Evolutionary conservation across 2,113 vertebrate species (phyloP).

Genomic region (Cavia aperea): DNA sequence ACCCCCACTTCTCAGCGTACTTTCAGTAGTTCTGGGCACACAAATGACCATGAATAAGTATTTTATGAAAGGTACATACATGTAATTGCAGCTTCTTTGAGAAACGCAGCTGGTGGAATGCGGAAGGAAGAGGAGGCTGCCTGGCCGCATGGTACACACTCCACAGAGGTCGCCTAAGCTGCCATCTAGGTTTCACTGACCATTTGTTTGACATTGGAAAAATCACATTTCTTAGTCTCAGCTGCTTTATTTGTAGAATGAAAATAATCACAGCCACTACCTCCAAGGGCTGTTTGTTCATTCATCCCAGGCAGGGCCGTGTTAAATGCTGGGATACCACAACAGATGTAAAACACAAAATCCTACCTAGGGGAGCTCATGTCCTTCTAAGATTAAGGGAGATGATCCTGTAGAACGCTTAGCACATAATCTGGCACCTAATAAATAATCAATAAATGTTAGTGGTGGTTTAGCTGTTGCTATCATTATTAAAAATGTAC

Average conservation of each 20-base stretch:
- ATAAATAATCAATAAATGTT: slow-evolving; percentile 4
- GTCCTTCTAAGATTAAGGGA: slow-evolving; percentile 14
- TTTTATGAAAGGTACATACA: slow-evolving; percentile 20
- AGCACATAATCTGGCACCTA: not conserved
- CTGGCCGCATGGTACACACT: not conserved
- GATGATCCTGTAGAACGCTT: not conserved
- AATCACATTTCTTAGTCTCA: slow-evolving; percentile 21
- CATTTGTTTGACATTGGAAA: not conserved
- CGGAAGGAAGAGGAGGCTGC: not conserved
- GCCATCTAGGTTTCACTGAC: not conserved
- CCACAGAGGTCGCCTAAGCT: not conserved
- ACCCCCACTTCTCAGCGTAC: not conserved
- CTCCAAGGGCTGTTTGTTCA: not conserved
- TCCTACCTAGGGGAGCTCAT: not conserved
- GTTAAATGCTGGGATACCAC: not conserved
- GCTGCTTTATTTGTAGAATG: not conserved
- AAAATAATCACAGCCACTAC: slow-evolving; percentile 7
- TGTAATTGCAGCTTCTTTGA: not conserved
- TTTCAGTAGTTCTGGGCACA: not conserved
- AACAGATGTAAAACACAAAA: not conserved
- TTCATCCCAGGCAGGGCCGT: not conserved
- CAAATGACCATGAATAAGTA: not conserved
- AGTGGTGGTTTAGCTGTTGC: not conserved
- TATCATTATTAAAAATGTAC: slow-evolving; percentile 17
- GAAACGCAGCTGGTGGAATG: not conserved